Evolutionary conservation across 2,888 invertebrate species (phyloP), one percentile per base, ranked within the genome.

Genomic region (Mythimna lalbum): DNA sequence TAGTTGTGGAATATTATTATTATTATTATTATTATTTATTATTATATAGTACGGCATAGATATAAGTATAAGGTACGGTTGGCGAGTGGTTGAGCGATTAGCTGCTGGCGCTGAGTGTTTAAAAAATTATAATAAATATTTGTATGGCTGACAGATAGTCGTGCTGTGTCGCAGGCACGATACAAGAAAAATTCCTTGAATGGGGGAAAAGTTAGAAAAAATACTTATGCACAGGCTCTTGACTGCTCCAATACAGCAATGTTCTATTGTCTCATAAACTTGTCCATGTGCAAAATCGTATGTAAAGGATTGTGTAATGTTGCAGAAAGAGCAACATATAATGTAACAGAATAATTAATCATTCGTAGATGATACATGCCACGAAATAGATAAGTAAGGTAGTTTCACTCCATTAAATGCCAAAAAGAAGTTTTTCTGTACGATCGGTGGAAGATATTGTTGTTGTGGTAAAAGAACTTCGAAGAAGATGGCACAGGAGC

Each of bases 341-440:
- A 62, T 65, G 65, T 63, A 82, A 53, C 63, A 68, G 53, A 72
- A 72, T 55, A 64, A 72, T 78, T 60, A 78, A 72, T 78, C 33
- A 78, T 63, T 72, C 79, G 63, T 68, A 50, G 59, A 78, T 68
- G 52, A 78, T 71, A 62, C 52, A 17, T 43, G 73, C 1, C 62
- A 68, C 52, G 19, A 53, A 49, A 63, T 39, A 65, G 55, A 55
- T 53, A 59, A 56, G 43, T 21, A 21, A 64, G 39, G 67, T 65
- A 78, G 64, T 49, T n/a, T 56, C 36, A 82, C 59, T 65, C 27
- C 9, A 47, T 36, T 21, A 3, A 62, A 39, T 21, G 9, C 17
- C 4, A 10, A 36, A 3, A n/a, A 49, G n/a, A 49, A 50, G 12
- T 23, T 6, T 7, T 6, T 4, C 9, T 43, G n/a, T 60, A 10